A percentile compares a stretch with the other conserved stretches of the same genome.
phyloP scores from a whole-genome alignment of 2,797 vertebrate species.

The Emydoidea blandingii region DNA sequence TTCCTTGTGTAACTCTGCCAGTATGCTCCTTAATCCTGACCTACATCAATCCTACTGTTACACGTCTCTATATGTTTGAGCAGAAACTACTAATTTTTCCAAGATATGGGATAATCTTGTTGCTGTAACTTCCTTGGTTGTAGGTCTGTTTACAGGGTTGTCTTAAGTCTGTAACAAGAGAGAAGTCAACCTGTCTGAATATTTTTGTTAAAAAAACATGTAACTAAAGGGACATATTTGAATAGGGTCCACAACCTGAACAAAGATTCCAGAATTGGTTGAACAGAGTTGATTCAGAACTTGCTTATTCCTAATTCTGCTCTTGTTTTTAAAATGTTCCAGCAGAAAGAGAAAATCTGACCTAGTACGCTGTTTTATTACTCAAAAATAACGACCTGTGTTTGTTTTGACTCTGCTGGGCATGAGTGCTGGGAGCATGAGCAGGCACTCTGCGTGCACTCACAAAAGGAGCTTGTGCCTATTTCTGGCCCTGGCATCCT shows the following conservation, averaged over 20 bases:
- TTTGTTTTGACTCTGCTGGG: background rate
- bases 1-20: background rate
- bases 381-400: background rate
- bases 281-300: background rate
- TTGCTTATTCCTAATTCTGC: background rate
- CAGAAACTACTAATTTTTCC: background rate
- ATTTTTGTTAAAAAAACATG: background rate
- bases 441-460: background rate
- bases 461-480: background rate
- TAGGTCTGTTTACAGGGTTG: background rate
- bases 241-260: background rate
- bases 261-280: background rate
- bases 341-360: background rate
- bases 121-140: background rate
- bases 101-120: background rate
- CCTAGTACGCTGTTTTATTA: background rate
- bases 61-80: background rate
- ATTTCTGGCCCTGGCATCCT: background rate
- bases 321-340: slow-evolving; percentile 8
- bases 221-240: slow-evolving; percentile 1
- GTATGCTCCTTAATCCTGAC: background rate
- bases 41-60: background rate
- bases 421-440: background rate
- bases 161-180: background rate
- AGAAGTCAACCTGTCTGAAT: slow-evolving; percentile 1